These are phyloP conservation scores for Gopherus flavomarginatus DNA, from an alignment of 2,113 vertebrate species.

Conservation along the genomic window DNA sequence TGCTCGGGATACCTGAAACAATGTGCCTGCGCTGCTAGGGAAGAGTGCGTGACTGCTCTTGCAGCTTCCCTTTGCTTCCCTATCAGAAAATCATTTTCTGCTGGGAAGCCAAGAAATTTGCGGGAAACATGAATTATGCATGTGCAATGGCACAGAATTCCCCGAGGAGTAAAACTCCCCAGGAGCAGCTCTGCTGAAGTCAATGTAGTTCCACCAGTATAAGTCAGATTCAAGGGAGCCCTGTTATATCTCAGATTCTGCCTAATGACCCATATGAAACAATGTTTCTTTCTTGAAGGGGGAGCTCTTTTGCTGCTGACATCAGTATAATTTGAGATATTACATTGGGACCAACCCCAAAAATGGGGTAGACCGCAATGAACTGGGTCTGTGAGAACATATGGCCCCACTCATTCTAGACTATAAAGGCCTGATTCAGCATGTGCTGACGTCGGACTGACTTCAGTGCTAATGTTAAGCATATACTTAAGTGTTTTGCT, in stretches of 20 bases:
- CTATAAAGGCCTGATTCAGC: background rate
- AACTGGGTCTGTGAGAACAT: background rate
- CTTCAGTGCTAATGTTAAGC: background rate
- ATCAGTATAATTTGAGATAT: background rate
- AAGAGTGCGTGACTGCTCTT: too few relatives aligned
- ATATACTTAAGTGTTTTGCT: background rate
- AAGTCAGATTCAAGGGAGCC: background rate
- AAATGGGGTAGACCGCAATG: background rate
- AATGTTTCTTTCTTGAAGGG: background rate
- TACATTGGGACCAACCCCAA: background rate
- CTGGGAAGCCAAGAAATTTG: too few relatives aligned
- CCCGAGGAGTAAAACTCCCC: too few relatives aligned
- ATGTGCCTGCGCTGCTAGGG: too few relatives aligned
- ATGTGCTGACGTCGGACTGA: background rate
- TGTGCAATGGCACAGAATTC: too few relatives aligned
- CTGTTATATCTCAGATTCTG: background rate
- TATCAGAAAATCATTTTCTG: too few relatives aligned
- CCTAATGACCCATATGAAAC: background rate
- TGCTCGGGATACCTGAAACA: too few relatives aligned
- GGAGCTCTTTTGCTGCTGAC: background rate
- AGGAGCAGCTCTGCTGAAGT: background rate
- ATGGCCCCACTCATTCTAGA: background rate
- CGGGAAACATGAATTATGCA: too few relatives aligned
- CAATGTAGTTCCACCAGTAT: background rate
- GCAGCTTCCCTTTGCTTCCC: too few relatives aligned